These are phyloP conservation scores for Hydropsyche tenuis DNA, from an alignment of 1,140 invertebrate species.

Conservation along the genomic window DNA sequence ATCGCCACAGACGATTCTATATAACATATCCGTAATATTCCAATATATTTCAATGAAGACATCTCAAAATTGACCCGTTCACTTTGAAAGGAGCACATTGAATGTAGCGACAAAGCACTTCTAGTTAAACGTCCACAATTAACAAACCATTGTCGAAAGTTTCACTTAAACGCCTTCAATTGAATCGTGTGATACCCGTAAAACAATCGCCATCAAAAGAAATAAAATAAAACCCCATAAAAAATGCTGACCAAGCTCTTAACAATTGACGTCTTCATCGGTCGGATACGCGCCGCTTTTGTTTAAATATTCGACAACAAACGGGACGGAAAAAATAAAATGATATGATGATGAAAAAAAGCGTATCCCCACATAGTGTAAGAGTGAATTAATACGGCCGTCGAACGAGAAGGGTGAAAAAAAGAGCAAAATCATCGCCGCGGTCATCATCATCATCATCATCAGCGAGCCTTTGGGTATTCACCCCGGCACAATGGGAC, in stretches of 20 bases:
- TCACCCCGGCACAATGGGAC: not conserved
- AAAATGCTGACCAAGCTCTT: conserved; percentile 27
- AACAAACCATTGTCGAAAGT: not conserved
- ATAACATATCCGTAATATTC: no score
- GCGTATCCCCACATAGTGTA: not conserved
- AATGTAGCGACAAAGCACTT: no score
- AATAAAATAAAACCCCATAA: not conserved
- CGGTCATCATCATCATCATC: not conserved
- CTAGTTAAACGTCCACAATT: no score
- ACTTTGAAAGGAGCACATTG: no score
- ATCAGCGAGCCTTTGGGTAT: not conserved
- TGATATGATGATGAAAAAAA: not conserved
- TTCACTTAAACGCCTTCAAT: conserved; percentile 15
- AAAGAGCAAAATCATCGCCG: conserved; percentile 18
- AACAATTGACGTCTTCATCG: conserved; percentile 41
- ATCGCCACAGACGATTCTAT: no score
- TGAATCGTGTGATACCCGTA: conserved; percentile 6
- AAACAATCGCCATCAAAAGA: not conserved
- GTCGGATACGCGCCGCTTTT: conserved; percentile 29
- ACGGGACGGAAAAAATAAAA: not conserved
- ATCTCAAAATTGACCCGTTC: no score
- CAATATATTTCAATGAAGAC: no score
- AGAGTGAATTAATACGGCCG: conserved; percentile 15
- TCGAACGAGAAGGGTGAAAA: conserved; percentile 2
- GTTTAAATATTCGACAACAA: conserved; percentile 32